phyloP scores from a whole-genome alignment of 2,888 invertebrate genomes.

The Melinaea menophilus region DNA sequence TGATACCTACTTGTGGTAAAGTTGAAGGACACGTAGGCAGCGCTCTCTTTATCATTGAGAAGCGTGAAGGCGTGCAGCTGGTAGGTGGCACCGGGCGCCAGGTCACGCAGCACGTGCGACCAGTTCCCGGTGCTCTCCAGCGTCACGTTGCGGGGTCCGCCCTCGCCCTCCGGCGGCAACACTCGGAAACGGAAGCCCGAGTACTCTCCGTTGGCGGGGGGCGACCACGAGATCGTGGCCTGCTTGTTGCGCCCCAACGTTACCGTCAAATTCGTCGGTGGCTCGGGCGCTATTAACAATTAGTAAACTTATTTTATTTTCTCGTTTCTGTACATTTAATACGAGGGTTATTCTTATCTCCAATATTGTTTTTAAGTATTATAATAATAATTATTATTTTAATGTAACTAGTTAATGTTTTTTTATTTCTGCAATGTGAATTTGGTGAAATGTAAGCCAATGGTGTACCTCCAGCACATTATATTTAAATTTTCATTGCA shows the following conservation, averaged over 20 bases:
- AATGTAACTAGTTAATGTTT: no score
- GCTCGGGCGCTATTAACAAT: slow-evolving; percentile 86
- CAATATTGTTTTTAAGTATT: no score
- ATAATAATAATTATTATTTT: no score
- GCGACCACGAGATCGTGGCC: slow-evolving; percentile 91
- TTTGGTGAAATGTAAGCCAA: no score
- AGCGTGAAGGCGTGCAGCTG: slow-evolving; percentile 94
- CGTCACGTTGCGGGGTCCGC: slow-evolving; percentile 79
- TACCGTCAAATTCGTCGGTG: slow-evolving; percentile 92
- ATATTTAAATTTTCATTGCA: no score
- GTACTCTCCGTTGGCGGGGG: slow-evolving; percentile 90
- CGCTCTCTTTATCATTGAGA: slow-evolving; percentile 93
- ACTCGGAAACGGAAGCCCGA: slow-evolving; percentile 87
- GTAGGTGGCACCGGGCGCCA: slow-evolving; percentile 94
- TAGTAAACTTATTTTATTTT: no score
- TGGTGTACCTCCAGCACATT: no score
- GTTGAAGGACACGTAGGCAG: slow-evolving; percentile 92
- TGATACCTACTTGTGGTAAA: slow-evolving; percentile 91
- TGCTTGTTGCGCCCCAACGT: slow-evolving; percentile 89
- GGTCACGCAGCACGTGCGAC: slow-evolving; percentile 86
- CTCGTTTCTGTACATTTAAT: no score
- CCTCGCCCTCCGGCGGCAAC: slow-evolving; percentile 75
- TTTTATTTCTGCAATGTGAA: no score
- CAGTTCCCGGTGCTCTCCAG: slow-evolving; percentile 81
- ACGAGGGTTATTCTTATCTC: no score